Conservation (phyloP, 2,797 vertebrate genomes). For the Rhyacichthys aspro region DNA sequence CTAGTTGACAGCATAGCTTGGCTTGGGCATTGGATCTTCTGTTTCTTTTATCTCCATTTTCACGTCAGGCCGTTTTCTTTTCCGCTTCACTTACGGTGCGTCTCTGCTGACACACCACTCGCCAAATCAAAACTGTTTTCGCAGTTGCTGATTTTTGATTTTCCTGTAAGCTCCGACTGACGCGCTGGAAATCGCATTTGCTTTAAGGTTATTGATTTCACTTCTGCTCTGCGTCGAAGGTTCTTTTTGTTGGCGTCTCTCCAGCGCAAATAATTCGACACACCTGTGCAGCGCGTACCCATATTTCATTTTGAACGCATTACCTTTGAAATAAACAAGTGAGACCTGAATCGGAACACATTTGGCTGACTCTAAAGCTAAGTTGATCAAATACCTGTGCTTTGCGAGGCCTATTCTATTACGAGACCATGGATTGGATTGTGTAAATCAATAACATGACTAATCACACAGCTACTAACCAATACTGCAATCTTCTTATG, state of each 20-base stretch:
- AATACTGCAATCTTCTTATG: background rate
- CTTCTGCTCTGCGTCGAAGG: background rate
- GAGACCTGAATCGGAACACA: too few relatives aligned
- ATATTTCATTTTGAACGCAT: background rate
- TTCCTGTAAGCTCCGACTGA: conserved; percentile 2
- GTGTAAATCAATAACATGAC: conserved; percentile 2
- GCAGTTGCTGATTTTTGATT: conserved; percentile 10
- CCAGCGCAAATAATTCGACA: background rate
- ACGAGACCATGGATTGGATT: background rate
- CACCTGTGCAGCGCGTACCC: too few relatives aligned
- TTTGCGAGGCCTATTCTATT: conserved; percentile 1
- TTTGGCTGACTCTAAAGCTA: background rate
- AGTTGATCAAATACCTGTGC: background rate
- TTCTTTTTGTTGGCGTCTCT: conserved; percentile 1
- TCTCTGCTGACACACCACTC: conserved; percentile 8
- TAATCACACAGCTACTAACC: background rate
- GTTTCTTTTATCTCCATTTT: conserved; percentile 3
- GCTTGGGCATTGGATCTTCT: conserved; percentile 8
- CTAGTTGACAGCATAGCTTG: background rate
- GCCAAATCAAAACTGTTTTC: conserved; percentile 7
- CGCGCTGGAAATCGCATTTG: conserved; percentile 3
- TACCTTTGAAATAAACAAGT: background rate
- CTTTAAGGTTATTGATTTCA: conserved; percentile 13
- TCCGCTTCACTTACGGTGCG: background rate
- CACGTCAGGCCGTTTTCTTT: background rate